A percentile compares a stretch with the other conserved stretches of the same genome.
Evolutionary conservation across 2,888 invertebrate species (phyloP).

Genomic region (Metellina segmentata): DNA sequence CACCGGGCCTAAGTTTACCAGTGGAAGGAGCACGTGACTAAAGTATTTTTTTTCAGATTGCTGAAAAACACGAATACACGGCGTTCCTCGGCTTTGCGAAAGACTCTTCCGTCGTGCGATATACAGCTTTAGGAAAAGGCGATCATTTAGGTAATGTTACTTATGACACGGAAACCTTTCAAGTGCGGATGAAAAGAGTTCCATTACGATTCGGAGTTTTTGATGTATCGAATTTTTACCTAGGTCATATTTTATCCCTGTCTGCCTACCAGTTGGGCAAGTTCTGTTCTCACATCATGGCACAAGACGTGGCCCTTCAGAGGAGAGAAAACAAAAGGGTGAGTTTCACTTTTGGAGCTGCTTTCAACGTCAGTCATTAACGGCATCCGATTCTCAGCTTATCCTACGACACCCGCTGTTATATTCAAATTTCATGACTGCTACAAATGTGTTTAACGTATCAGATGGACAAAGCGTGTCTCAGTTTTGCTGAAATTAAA

Average conservation of each 20-base stretch:
- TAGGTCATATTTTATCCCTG: conserved; percentile 40
- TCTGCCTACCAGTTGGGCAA: conserved; percentile 11
- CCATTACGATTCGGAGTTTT: background rate
- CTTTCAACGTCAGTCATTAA: too few relatives aligned
- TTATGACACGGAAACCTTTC: background rate
- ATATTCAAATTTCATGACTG: too few relatives aligned
- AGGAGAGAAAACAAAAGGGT: conserved; percentile 50
- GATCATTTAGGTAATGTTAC: conserved; percentile 48
- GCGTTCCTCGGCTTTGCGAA: conserved; percentile 51
- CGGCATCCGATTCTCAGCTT: too few relatives aligned
- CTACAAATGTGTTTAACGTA: too few relatives aligned
- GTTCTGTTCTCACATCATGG: conserved; percentile 28
- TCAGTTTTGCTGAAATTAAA: too few relatives aligned
- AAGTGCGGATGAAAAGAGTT: background rate
- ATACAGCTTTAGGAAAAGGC: conserved; percentile 23
- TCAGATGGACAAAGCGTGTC: too few relatives aligned
- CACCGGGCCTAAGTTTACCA: too few relatives aligned
- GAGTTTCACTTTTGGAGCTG: too few relatives aligned
- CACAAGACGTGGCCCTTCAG: conserved; percentile 1
- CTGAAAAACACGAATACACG: conserved; percentile 54
- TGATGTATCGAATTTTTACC: background rate
- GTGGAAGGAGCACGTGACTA: too few relatives aligned
- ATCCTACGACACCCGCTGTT: too few relatives aligned
- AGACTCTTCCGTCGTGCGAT: conserved; percentile 44
- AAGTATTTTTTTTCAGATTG: conserved; percentile 10